Conservation (phyloP, 2,797 vertebrate genomes). For the Austrolebias charrua region DNA sequence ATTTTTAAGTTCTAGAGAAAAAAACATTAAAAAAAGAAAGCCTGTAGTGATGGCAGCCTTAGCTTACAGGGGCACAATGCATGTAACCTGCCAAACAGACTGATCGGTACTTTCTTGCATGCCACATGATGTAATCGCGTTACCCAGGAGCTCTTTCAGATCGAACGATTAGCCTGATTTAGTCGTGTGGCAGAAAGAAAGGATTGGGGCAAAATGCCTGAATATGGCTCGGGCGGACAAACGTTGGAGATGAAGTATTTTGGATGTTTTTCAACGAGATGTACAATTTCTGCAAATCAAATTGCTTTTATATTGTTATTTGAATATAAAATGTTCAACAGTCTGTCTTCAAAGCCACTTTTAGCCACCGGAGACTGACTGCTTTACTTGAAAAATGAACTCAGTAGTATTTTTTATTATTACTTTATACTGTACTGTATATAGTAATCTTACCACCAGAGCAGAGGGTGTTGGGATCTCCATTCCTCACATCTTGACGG, state of each 20-base stretch:
- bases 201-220: slow-evolving; percentile 44
- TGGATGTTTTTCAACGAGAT: slow-evolving; percentile 17
- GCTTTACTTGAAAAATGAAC: background rate
- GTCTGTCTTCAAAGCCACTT: background rate
- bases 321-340: slow-evolving; percentile 11
- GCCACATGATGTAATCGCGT: slow-evolving; percentile 53
- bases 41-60: too few species aligned
- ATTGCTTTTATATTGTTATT: slow-evolving; percentile 8
- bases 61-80: too few species aligned
- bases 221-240: slow-evolving; percentile 44
- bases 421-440: background rate
- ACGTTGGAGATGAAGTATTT: slow-evolving; percentile 29
- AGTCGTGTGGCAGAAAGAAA: slow-evolving; percentile 48
- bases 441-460: slow-evolving; percentile 83
- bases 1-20: fast-evolving
- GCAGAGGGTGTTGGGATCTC: slow-evolving; percentile 91
- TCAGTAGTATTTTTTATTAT: background rate
- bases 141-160: slow-evolving; percentile 39
- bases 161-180: slow-evolving; percentile 47
- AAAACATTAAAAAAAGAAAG: too few species aligned
- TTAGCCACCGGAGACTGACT: too few species aligned
- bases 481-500: slow-evolving; percentile 93
- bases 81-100: slow-evolving; percentile 19
- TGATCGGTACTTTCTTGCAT: slow-evolving; percentile 22
- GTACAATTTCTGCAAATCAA: slow-evolving; percentile 26